A percentile compares a stretch with the other conserved stretches of the same genome.
phyloP scores from a whole-genome alignment of 2,888 invertebrate genomes.

The Eumacrocentrus americanus region DNA sequence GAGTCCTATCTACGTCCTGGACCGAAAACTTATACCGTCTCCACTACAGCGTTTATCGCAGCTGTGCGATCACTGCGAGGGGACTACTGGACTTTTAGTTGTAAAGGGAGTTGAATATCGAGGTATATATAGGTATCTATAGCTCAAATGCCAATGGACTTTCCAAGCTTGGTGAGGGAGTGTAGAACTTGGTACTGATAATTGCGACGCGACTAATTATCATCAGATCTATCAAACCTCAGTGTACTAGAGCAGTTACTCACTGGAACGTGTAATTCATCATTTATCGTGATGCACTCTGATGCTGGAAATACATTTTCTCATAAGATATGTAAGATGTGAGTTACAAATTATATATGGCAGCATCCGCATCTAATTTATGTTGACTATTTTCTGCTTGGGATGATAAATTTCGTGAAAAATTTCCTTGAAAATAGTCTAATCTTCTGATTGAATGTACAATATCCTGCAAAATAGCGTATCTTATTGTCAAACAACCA shows the following conservation, averaged over 20 bases:
- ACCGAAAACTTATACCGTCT: constrained; percentile 8
- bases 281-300: background rate
- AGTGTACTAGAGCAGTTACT: too few species aligned
- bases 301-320: background rate
- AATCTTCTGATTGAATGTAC: background rate
- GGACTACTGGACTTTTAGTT: constrained; percentile 20
- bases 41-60: constrained; percentile 14
- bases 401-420: too few species aligned
- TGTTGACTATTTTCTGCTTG: too few species aligned
- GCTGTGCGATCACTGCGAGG: background rate
- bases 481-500: background rate
- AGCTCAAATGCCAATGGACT: background rate
- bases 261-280: too few species aligned
- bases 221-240: background rate
- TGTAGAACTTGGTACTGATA: background rate
- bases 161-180: background rate
- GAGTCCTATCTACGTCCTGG: constrained; percentile 3
- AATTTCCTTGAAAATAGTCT: background rate
- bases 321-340: too few species aligned
- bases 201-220: background rate
- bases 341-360: too few species aligned
- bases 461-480: background rate
- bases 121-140: background rate
- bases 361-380: too few species aligned
- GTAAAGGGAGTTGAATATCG: constrained; percentile 5